A percentile compares a stretch with the other conserved stretches of the same genome.
Conservation (phyloP, 2,797 vertebrate genomes). For the Aplochiton taeniatus region DNA sequence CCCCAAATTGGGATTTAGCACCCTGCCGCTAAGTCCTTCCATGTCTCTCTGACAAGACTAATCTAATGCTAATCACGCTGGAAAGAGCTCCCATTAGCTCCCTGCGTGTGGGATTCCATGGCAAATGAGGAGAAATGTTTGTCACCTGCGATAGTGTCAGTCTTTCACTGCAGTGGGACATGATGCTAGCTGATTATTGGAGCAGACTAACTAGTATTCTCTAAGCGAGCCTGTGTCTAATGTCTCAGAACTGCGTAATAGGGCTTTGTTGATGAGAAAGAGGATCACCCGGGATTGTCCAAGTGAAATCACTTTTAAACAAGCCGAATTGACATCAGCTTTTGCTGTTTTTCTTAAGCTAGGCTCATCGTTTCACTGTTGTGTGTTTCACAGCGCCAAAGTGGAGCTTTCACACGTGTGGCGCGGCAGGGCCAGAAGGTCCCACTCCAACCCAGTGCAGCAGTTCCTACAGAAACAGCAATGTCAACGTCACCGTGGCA, state of each 20-base stretch:
- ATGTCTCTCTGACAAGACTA: slow-evolving; percentile 63
- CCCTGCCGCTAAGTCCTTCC: slow-evolving; percentile 49
- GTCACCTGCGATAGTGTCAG: slow-evolving; percentile 59
- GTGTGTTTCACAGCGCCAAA: slow-evolving; percentile 63
- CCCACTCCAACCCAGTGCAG: slow-evolving; percentile 91
- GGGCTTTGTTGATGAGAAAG: slow-evolving; percentile 29
- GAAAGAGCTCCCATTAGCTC: slow-evolving; percentile 62
- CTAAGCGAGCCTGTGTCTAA: neutral
- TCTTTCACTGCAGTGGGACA: slow-evolving; percentile 18
- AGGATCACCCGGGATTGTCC: slow-evolving; percentile 22
- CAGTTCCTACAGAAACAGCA: slow-evolving; percentile 87
- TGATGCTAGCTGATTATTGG: slow-evolving; percentile 18
- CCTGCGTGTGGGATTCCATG: slow-evolving; percentile 49
- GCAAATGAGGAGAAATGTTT: slow-evolving; percentile 66
- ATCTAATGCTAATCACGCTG: slow-evolving; percentile 51
- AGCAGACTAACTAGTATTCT: slow-evolving; percentile 1
- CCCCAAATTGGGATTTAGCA: slow-evolving; percentile 56
- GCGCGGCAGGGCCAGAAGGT: slow-evolving; percentile 88
- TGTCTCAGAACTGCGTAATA: slow-evolving; percentile 24
- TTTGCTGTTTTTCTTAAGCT: neutral
- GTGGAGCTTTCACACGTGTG: slow-evolving; percentile 93
- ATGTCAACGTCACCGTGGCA: slow-evolving; percentile 87
- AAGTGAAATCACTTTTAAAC: slow-evolving; percentile 41
- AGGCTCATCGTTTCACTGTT: neutral
- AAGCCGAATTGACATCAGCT: slow-evolving; percentile 33